These are phyloP conservation scores for Spheniscus mendiculus DNA, from an alignment of 2,113 vertebrate species.

Conservation along the genomic window DNA sequence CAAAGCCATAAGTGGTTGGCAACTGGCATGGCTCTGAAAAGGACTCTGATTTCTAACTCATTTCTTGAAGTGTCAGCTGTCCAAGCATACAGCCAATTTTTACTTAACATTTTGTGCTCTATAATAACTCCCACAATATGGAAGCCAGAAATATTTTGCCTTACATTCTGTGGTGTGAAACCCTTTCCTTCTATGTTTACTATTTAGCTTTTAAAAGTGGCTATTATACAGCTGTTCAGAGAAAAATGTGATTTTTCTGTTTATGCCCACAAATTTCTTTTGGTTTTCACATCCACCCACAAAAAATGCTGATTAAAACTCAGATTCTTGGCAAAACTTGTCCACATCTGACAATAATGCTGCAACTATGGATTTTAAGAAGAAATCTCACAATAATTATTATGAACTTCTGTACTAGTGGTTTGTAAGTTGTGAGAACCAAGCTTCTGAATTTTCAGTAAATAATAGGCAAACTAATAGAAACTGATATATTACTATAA, in stretches of 20 bases:
- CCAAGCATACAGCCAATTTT: slow-evolving; percentile 9
- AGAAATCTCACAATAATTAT: not conserved
- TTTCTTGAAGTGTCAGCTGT: slow-evolving; percentile 37
- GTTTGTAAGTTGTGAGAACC: not conserved
- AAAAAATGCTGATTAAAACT: slow-evolving; percentile 45
- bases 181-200: slow-evolving; percentile 42
- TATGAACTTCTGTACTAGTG: not conserved
- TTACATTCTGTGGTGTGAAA: slow-evolving; percentile 11
- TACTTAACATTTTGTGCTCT: not conserved
- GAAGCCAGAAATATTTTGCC: slow-evolving; percentile 68
- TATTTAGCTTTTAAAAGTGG: slow-evolving; percentile 32
- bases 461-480: not conserved
- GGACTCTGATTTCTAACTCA: not conserved
- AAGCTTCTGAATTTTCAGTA: not conserved
- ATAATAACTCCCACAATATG: slow-evolving; percentile 61
- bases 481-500: not conserved
- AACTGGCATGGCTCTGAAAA: not conserved
- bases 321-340: slow-evolving; percentile 36
- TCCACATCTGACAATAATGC: not conserved
- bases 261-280: slow-evolving; percentile 36
- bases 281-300: slow-evolving; percentile 36
- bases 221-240: slow-evolving; percentile 52
- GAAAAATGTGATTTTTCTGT: slow-evolving; percentile 49
- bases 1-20: not conserved
- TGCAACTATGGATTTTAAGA: not conserved